Conservation (phyloP, 2,797 vertebrate genomes). For the Sparus aurata region DNA sequence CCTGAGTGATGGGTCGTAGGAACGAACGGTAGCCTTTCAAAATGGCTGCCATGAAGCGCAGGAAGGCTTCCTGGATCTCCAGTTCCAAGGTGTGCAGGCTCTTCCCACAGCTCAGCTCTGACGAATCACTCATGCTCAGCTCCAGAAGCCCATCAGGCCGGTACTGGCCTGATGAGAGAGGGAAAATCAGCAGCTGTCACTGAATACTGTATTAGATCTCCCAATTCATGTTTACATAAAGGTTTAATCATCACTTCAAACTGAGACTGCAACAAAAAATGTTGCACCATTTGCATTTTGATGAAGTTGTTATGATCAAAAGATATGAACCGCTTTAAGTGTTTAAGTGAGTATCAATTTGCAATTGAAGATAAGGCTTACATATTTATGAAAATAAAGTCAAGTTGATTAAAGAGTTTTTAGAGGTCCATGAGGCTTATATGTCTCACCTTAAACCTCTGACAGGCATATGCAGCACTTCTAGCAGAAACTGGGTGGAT, state of each 20-base stretch:
- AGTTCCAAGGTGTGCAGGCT: constrained; percentile 93
- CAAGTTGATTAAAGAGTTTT: constrained; percentile 2
- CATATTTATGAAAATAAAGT: constrained; percentile 20
- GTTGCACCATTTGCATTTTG: constrained; percentile 15
- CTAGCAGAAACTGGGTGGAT: constrained; percentile 31
- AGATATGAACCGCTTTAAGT: neutral
- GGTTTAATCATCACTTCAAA: neutral
- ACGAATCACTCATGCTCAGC: constrained; percentile 86
- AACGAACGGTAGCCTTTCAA: constrained; percentile 97
- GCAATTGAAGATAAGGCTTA: neutral
- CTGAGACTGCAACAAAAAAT: neutral
- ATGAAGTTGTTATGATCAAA: constrained; percentile 17
- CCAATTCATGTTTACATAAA: neutral
- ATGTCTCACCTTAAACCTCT: constrained; percentile 20
- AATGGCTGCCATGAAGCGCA: constrained; percentile 98
- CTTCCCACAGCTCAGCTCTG: constrained; percentile 90
- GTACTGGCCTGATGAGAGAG: constrained; percentile 88
- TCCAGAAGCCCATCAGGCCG: constrained; percentile 93
- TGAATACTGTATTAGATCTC: neutral
- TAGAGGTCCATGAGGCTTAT: constrained; percentile 5
- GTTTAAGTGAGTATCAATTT: neutral
- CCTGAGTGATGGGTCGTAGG: constrained; percentile 95
- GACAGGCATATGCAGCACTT: constrained; percentile 41
- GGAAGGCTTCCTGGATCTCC: constrained; percentile 98
- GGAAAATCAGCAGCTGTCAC: neutral